Percentiles rank a stretch among this genome's conserved stretches.
These are phyloP conservation scores for Agapostemon virescens DNA, from an alignment of 2,888 invertebrate species.

Conservation along the genomic window DNA sequence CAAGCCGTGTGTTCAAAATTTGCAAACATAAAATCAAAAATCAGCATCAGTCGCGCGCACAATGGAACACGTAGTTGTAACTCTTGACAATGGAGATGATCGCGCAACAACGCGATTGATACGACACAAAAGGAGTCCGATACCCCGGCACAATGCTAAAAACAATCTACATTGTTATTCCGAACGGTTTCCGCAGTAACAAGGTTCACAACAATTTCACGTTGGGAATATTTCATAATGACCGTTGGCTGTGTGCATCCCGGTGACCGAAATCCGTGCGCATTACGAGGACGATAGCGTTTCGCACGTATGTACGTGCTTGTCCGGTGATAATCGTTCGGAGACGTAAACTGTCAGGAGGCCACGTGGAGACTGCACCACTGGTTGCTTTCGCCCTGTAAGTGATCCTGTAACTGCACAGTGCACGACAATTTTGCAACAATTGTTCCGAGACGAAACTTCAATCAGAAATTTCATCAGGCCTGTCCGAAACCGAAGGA, in stretches of 20 bases:
- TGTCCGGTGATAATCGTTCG: slow-evolving; percentile 43
- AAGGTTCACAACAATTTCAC: background rate
- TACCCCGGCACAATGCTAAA: background rate
- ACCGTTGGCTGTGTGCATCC: background rate
- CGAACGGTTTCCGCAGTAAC: background rate
- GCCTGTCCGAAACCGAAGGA: background rate
- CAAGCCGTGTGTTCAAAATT: background rate
- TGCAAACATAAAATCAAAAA: background rate
- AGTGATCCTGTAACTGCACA: slow-evolving; percentile 57
- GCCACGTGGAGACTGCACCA: slow-evolving; percentile 61
- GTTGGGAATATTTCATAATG: background rate
- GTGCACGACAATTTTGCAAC: background rate
- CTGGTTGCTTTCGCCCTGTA: slow-evolving; percentile 65
- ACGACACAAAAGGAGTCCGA: background rate
- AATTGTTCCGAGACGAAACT: no score
- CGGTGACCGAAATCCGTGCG: background rate
- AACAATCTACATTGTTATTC: slow-evolving; percentile 8
- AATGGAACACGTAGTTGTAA: background rate
- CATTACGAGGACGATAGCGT: background rate
- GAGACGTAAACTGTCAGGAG: slow-evolving; percentile 50
- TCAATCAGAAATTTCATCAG: background rate
- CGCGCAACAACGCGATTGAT: background rate
- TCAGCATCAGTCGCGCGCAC: background rate
- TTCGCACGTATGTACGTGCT: slow-evolving; percentile 9
- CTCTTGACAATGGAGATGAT: background rate